These are phyloP conservation scores for Tetrao urogallus DNA, from an alignment of 2,113 vertebrate species.

Conservation along the genomic window DNA sequence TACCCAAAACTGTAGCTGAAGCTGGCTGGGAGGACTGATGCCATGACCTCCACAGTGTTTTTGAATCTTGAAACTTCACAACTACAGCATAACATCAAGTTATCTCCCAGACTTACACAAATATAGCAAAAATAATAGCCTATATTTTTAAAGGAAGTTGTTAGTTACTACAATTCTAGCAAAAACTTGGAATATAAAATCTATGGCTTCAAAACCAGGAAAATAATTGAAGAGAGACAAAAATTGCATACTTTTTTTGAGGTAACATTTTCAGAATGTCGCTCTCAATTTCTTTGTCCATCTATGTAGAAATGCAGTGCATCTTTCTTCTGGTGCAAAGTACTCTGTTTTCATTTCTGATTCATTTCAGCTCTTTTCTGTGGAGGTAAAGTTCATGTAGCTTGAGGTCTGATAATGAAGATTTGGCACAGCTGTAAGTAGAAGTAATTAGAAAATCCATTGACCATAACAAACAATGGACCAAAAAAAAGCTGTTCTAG, in stretches of 20 bases:
- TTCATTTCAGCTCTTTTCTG: neutral
- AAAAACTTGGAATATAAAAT: neutral
- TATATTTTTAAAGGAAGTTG: neutral
- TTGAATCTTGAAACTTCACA: neutral
- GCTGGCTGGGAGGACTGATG: neutral
- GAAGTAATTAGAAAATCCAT: conserved; percentile 42
- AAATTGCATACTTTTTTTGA: neutral
- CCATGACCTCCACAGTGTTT: neutral
- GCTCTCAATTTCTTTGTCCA: neutral
- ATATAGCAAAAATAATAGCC: neutral
- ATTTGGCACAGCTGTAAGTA: conserved; percentile 34
- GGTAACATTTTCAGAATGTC: neutral
- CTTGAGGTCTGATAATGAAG: conserved; percentile 19
- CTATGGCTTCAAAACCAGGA: neutral
- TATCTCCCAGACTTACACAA: neutral
- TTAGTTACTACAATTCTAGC: neutral
- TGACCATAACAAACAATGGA: conserved; percentile 45
- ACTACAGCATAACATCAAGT: neutral
- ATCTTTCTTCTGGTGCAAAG: neutral
- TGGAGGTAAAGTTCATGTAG: neutral
- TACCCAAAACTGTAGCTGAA: neutral
- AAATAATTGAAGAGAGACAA: neutral
- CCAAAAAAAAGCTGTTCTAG: neutral
- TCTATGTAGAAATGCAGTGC: neutral
- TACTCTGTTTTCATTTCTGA: neutral